These are phyloP conservation scores for Agrypnus murinus DNA, from an alignment of 2,888 invertebrate species.

Conservation along the genomic window DNA sequence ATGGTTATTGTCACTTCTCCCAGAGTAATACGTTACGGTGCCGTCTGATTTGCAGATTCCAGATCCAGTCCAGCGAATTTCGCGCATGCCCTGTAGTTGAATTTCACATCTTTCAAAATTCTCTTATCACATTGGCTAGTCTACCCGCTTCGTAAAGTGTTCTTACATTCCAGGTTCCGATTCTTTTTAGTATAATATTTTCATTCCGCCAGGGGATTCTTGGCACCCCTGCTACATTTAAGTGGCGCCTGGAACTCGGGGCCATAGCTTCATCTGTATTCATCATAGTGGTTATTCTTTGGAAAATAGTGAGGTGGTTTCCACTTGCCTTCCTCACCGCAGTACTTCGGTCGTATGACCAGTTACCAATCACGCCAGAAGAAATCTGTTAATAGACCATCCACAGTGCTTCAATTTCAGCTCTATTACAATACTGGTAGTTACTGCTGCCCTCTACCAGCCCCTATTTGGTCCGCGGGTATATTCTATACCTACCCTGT, in stretches of 20 bases:
- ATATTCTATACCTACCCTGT: too few species aligned
- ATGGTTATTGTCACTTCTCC: conserved; percentile 28
- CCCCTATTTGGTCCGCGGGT: too few species aligned
- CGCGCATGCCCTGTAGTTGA: conserved; percentile 31
- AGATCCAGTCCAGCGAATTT: conserved; percentile 39
- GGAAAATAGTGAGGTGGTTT: conserved; percentile 7
- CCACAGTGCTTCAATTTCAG: conserved; percentile 5
- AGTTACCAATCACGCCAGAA: conserved; percentile 1
- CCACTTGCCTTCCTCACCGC: conserved; percentile 10
- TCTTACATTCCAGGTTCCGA: conserved; percentile 49
- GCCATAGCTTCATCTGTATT: conserved; percentile 12
- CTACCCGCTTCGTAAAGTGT: conserved; percentile 41
- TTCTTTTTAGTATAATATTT: conserved; percentile 23
- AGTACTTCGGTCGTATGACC: conserved; percentile 11
- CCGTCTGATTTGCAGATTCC: conserved; percentile 37
- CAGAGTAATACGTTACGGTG: too few species aligned
- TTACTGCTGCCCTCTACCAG: too few species aligned
- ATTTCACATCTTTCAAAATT: conserved; percentile 44
- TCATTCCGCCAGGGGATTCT: background rate
- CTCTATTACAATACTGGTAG: conserved; percentile 8
- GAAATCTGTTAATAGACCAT: conserved; percentile 9
- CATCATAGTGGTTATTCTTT: too few species aligned
- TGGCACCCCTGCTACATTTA: conserved; percentile 16
- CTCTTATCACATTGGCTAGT: conserved; percentile 40
- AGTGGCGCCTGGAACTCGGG: conserved; percentile 8